These are phyloP conservation scores for Drosophila pseudoobscura DNA, from an alignment of 1,140 invertebrate species.

Conservation along the genomic window DNA sequence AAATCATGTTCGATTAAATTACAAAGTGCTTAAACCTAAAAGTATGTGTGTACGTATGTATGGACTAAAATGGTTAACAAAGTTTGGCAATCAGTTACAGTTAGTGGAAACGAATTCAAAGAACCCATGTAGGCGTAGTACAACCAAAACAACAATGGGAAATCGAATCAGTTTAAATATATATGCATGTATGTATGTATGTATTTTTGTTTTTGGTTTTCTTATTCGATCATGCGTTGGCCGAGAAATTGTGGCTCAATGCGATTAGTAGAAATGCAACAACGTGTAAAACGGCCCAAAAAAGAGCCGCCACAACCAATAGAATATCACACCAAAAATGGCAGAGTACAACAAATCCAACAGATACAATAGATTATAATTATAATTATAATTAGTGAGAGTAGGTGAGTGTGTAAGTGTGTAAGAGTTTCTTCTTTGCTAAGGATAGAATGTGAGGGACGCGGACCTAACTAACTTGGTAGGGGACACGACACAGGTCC, in stretches of 20 bases:
- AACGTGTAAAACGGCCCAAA: slow-evolving; percentile 75
- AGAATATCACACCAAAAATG: slow-evolving; percentile 83
- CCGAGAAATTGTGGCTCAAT: slow-evolving; percentile 14
- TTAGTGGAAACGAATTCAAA: slow-evolving; percentile 66
- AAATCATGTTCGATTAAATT: slow-evolving; percentile 80
- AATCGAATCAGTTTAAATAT: slow-evolving; percentile 57
- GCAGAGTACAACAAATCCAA: slow-evolving; percentile 77
- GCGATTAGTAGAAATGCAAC: slow-evolving; percentile 74
- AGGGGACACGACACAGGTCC: slow-evolving; percentile 26
- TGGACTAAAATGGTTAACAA: slow-evolving; percentile 81
- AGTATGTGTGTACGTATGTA: slow-evolving; percentile 71
- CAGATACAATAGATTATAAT: slow-evolving; percentile 26
- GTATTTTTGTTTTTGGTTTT: slow-evolving; percentile 32
- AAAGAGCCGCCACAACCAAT: slow-evolving; percentile 81
- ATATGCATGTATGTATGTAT: slow-evolving; percentile 9
- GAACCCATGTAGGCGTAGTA: slow-evolving; percentile 47
- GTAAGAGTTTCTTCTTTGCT: slow-evolving; percentile 10
- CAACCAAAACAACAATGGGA: slow-evolving; percentile 73
- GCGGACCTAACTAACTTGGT: slow-evolving; percentile 71
- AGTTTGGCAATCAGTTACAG: slow-evolving; percentile 65
- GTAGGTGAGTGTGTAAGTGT: slow-evolving; percentile 25
- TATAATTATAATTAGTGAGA: slow-evolving; percentile 48
- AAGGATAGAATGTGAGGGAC: slow-evolving; percentile 57
- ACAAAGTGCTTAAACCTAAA: slow-evolving; percentile 76
- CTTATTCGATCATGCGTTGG: slow-evolving; percentile 22